These are phyloP conservation scores for Callyntrura sp. DNA, from an alignment of 2,888 invertebrate species.

Conservation along the genomic window DNA sequence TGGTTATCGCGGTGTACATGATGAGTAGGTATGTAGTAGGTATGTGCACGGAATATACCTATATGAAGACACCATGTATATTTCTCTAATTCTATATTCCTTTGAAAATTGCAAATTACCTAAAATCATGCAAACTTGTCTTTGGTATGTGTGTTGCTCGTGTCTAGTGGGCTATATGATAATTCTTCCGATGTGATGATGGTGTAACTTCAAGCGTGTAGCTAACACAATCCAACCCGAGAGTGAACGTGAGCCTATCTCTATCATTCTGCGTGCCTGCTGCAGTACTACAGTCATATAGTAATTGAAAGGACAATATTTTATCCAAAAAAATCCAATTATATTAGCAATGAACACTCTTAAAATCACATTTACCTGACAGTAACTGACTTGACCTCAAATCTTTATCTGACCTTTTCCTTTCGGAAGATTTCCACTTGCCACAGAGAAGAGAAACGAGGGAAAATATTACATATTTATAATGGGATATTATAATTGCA, in stretches of 20 bases:
- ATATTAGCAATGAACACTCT: conserved; percentile 43
- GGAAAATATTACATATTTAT: background rate
- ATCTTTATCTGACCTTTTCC: conserved; percentile 64
- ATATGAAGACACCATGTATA: background rate
- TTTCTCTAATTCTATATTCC: background rate
- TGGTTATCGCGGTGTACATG: background rate
- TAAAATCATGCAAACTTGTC: conserved; percentile 58
- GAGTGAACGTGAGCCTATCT: background rate
- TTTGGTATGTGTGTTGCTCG: background rate
- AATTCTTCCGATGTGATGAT: background rate
- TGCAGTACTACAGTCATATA: background rate
- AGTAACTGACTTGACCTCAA: conserved; percentile 66
- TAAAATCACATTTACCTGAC: conserved; percentile 71
- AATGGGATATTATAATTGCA: background rate
- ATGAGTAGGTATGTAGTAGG: background rate
- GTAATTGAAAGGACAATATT: conserved; percentile 67
- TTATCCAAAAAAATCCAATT: conserved; percentile 60
- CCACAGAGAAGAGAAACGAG: background rate
- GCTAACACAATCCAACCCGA: background rate
- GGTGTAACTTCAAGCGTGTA: too few relatives aligned
- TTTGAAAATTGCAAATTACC: conserved; percentile 65
- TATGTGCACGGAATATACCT: conserved; percentile 10
- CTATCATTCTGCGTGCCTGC: too few relatives aligned
- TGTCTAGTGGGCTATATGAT: background rate
- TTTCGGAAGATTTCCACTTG: conserved; percentile 30